phyloP scores from a whole-genome alignment of 2,888 invertebrate genomes.

The Glyphotaelius pellucidus region DNA sequence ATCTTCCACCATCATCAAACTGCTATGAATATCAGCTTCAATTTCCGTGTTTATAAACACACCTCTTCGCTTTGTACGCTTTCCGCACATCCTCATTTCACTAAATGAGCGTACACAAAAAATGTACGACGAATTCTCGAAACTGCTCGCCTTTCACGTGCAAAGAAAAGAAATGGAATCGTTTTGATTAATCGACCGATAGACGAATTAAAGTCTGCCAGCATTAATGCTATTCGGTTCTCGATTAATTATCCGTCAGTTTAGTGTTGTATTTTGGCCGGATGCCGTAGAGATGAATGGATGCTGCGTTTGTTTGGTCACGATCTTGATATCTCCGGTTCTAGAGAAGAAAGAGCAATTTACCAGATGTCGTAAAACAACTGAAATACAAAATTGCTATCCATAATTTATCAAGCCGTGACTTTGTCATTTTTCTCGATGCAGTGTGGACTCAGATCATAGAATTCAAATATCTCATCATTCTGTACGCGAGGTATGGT shows the following conservation, averaged over 20 bases:
- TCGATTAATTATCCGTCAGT: background rate
- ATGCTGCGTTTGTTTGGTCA: background rate
- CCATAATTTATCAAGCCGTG: background rate
- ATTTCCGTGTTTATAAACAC: background rate
- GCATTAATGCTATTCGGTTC: background rate
- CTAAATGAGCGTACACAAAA: background rate
- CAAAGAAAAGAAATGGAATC: conserved; percentile 22
- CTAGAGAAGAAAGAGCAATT: background rate
- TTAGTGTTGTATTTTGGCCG: background rate
- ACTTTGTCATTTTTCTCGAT: background rate
- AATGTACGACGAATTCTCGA: background rate
- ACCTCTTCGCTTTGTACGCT: background rate
- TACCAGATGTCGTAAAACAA: background rate
- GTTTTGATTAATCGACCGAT: conserved; percentile 35
- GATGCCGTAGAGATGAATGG: background rate
- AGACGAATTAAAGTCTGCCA: background rate
- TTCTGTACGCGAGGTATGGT: too few relatives aligned
- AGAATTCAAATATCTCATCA: too few relatives aligned
- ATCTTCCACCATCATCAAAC: background rate
- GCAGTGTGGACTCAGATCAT: background rate
- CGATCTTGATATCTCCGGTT: background rate
- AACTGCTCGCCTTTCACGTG: background rate
- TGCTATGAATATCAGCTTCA: background rate
- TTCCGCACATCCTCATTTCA: background rate
- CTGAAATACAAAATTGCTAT: background rate